Conservation (phyloP, 2,888 invertebrate species). For the Ophion obscuratus region DNA sequence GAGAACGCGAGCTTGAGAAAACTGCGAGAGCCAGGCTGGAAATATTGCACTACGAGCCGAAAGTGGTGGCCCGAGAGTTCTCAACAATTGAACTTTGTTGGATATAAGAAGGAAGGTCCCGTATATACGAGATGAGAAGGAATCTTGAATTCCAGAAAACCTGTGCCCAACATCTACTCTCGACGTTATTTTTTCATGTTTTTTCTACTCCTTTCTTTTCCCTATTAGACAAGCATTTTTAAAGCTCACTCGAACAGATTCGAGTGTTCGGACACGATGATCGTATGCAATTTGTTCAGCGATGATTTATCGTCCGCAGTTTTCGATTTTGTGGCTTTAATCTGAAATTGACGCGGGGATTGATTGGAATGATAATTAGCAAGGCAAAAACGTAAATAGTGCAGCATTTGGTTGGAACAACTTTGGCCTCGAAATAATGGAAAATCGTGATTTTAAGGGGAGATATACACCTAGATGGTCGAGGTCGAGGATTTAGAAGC, state of each 20-base stretch:
- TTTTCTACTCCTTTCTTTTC: neutral
- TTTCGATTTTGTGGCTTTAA: too few relatives aligned
- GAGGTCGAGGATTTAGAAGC: too few relatives aligned
- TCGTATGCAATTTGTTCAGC: neutral
- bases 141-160: slow-evolving; percentile 4
- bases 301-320: neutral
- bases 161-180: neutral
- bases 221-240: neutral
- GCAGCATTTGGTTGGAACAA: too few relatives aligned
- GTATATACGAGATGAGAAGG: neutral
- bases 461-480: too few relatives aligned
- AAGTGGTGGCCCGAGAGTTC: slow-evolving; percentile 18
- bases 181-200: neutral
- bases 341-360: too few relatives aligned
- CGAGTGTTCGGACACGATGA: neutral
- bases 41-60: slow-evolving; percentile 29
- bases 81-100: slow-evolving; percentile 18
- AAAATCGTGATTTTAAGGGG: too few relatives aligned
- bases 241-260: neutral
- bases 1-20: slow-evolving; percentile 40
- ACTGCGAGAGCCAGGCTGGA: slow-evolving; percentile 30
- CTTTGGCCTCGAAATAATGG: too few relatives aligned
- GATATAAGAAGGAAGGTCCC: slow-evolving; percentile 9
- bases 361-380: too few relatives aligned
- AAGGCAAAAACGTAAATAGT: too few relatives aligned